Evolutionary conservation across 1,140 invertebrate genomes (phyloP).

Genomic region (Tetramorium parvispinum): DNA sequence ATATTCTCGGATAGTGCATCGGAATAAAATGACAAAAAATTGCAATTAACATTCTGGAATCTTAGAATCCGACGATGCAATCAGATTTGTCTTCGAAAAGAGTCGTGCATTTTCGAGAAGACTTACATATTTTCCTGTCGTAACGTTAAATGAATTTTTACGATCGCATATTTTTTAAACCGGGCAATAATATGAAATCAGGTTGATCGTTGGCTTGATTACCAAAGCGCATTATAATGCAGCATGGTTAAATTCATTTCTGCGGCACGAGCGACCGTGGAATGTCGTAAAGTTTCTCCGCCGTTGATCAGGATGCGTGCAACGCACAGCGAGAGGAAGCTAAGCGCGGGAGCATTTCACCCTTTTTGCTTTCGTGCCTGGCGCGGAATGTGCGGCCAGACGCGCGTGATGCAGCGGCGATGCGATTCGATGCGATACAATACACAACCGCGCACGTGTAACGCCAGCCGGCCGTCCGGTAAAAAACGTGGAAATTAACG

Average conservation of each 20-base stretch:
- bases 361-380: constrained; percentile 63
- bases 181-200: background rate
- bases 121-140: too few relatives aligned
- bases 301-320: constrained; percentile 37
- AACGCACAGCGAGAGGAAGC: constrained; percentile 53
- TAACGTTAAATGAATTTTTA: background rate
- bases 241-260: constrained; percentile 20
- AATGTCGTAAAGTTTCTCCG: constrained; percentile 41
- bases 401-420: constrained; percentile 43
- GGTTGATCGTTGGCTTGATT: constrained; percentile 29
- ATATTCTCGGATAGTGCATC: background rate
- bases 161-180: background rate
- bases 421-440: background rate
- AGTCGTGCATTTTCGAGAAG: background rate
- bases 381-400: constrained; percentile 58
- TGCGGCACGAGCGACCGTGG: constrained; percentile 24
- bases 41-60: background rate
- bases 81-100: background rate
- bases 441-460: constrained; percentile 43
- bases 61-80: background rate
- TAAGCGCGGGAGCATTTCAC: constrained; percentile 65
- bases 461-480: background rate
- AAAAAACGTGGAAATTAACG: constrained; percentile 74
- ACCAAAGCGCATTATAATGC: constrained; percentile 18
- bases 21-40: background rate